These are phyloP conservation scores for Hololepta plana DNA, from an alignment of 2,888 invertebrate genomes.

Conservation along the genomic window DNA sequence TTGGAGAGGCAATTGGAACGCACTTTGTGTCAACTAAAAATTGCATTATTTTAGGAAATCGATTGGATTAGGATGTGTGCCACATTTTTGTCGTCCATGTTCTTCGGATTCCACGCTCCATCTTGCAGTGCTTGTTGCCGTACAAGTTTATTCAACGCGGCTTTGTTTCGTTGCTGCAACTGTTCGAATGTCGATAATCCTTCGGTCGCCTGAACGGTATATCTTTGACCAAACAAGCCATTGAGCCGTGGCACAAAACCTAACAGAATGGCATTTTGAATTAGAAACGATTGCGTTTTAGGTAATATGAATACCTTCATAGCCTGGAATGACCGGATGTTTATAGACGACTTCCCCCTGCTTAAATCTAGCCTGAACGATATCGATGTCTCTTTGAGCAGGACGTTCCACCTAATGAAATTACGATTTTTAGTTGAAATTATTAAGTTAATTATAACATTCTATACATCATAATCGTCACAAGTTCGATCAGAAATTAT, in stretches of 20 bases:
- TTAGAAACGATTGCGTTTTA: background rate
- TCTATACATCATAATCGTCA: constrained; percentile 43
- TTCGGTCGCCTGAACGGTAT: constrained; percentile 51
- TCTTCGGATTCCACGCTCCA: constrained; percentile 42
- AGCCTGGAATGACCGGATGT: constrained; percentile 57
- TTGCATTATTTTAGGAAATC: constrained; percentile 1
- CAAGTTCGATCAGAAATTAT: constrained; percentile 43
- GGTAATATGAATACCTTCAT: constrained; percentile 36
- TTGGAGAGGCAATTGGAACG: constrained; percentile 49
- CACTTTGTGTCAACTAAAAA: constrained; percentile 42
- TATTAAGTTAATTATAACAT: background rate
- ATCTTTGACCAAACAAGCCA: constrained; percentile 51
- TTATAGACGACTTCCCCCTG: constrained; percentile 51
- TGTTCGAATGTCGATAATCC: constrained; percentile 54
- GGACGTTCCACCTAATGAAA: constrained; percentile 36
- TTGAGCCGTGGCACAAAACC: constrained; percentile 50
- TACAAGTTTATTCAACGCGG: constrained; percentile 38
- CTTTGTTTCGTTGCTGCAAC: constrained; percentile 37
- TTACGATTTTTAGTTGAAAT: constrained; percentile 1
- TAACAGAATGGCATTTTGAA: constrained; percentile 15
- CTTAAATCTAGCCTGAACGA: constrained; percentile 42
- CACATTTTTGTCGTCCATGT: constrained; percentile 41
- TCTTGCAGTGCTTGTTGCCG: constrained; percentile 40
- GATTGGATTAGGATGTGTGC: background rate
- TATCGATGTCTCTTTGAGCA: constrained; percentile 43